These are phyloP conservation scores for Dendrocincla fuliginosa DNA, from an alignment of 2,797 vertebrate species.

Conservation along the genomic window DNA sequence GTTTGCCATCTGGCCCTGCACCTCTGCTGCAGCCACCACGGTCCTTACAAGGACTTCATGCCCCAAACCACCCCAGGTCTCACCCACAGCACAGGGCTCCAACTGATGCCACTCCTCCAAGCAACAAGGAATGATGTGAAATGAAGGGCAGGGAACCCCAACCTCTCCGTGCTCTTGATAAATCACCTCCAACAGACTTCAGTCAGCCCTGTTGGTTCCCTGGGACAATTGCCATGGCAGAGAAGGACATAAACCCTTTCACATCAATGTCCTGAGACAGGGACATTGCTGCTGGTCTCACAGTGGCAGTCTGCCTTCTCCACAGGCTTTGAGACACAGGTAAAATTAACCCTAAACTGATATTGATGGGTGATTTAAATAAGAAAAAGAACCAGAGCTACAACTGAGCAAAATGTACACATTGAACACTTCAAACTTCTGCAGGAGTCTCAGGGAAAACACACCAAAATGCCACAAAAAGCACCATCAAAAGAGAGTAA, in stretches of 20 bases:
- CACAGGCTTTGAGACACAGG: neutral
- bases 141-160: neutral
- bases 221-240: neutral
- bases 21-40: rapidly evolving
- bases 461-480: neutral
- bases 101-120: neutral
- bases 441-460: neutral
- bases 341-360: neutral
- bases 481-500: neutral
- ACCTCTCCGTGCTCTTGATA: neutral
- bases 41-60: neutral
- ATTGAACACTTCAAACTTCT: neutral
- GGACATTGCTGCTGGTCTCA: neutral
- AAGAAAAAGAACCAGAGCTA: neutral
- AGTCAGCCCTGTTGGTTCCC: neutral
- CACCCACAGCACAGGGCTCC: neutral
- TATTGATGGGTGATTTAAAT: neutral
- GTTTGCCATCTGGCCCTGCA: neutral
- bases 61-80: neutral
- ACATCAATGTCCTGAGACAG: neutral
- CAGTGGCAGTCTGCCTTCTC: neutral
- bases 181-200: neutral
- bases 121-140: rapidly evolving
- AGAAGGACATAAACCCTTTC: neutral
- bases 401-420: neutral